Evolutionary conservation across 1,140 invertebrate genomes (phyloP), one percentile per base, ranked within the genome.

Genomic region (Drosophila simulans): DNA sequence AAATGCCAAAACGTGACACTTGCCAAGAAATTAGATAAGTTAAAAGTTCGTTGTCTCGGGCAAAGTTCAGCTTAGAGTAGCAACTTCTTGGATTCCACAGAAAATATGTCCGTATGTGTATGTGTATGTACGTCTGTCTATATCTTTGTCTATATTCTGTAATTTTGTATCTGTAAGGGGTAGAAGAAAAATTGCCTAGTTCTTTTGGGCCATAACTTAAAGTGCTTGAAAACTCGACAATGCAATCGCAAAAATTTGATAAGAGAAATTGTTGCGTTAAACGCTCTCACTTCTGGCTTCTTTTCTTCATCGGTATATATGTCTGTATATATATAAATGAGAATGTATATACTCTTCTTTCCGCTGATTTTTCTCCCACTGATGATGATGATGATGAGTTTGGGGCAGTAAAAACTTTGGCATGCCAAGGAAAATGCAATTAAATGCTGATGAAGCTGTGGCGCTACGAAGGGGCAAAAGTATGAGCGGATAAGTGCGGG

Each of bases 1-100:
- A 88, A 88, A 88, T 88, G 83, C 77, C 83, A 77, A 88, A 88
- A 89, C 85, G 84, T 89, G 84, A 89, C 85, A 90, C 85, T 90
- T 89, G 85, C 84, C 69, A 89, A 89, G 80, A 84, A 89, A 89
- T 89, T 89, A 89, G 80, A 90, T 89, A 89, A 89, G 80, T 83
- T 77, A 73, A 90, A 88, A 88, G 69, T 88, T 89, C 75, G 75
- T 77, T 70, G 55, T 54, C 66, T 71, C 45, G 68, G 64, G 46
- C 64, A 66, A 68, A 68, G 64, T 68, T 68, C 35, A 65, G 60
- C 64, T 65, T 65, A 52, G 59, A 65, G 64, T 66, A 42, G 46
- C 46, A 68, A 68, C 59, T 72, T 71, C 42, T 59, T 27, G 53
- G 51, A 57, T 49, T 69, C 43, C 15, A 34, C 15, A 34, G 2